Evolutionary conservation across 2,113 vertebrate species (phyloP).

Genomic region (Phalacrocorax brasilianus): DNA sequence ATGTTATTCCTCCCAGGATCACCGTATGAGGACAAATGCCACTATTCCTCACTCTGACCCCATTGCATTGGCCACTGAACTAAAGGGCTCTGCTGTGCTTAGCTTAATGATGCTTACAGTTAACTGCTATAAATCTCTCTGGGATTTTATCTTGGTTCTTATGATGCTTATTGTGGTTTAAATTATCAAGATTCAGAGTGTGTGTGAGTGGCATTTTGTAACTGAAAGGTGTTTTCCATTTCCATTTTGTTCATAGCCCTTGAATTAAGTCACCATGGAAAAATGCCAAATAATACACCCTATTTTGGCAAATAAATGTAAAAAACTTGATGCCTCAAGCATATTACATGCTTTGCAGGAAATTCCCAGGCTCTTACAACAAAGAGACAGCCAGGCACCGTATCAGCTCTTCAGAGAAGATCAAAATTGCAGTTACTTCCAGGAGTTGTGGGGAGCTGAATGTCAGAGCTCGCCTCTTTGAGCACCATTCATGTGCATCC

Average conservation of each 20-base stretch:
- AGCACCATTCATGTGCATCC: not conserved
- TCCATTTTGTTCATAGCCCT: constrained; percentile 55
- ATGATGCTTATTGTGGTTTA: not conserved
- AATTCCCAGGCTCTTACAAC: constrained; percentile 67
- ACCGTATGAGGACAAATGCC: not conserved
- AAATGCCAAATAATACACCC: constrained; percentile 63
- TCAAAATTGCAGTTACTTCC: constrained; percentile 30
- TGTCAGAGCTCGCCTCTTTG: not conserved
- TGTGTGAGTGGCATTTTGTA: not conserved
- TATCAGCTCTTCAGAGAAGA: constrained; percentile 18
- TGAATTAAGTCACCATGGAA: constrained; percentile 62
- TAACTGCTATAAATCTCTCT: not conserved
- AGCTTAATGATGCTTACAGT: not conserved
- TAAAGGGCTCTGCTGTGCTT: not conserved
- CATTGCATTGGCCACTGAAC: not conserved
- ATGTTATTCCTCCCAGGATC: not conserved
- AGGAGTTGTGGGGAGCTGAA: not conserved
- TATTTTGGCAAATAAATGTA: constrained; percentile 58
- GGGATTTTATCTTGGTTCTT: not conserved
- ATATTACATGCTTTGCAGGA: constrained; percentile 60
- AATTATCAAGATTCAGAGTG: constrained; percentile 7
- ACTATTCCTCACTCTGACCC: not conserved
- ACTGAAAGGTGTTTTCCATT: constrained; percentile 61
- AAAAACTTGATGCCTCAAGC: constrained; percentile 63
- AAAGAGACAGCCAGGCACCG: constrained; percentile 49